Conservation (phyloP, 23 tunicate species). For the Halocynthia roretzi region DNA sequence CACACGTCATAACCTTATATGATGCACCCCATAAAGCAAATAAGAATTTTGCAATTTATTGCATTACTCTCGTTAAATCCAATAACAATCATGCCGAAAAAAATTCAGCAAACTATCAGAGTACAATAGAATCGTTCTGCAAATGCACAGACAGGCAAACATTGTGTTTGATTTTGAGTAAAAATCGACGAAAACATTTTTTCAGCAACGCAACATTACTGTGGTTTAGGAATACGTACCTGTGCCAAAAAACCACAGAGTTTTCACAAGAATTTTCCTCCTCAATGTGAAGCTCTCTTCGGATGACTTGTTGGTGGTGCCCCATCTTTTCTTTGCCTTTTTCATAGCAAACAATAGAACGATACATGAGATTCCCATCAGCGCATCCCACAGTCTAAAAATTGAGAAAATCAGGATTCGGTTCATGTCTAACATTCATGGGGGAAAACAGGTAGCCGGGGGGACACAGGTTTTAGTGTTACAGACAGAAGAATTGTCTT, state of each 20-base stretch:
- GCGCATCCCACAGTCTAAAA: constrained; percentile 48
- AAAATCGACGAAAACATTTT: not conserved
- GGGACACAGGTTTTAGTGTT: too few relatives aligned
- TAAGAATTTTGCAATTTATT: too few relatives aligned
- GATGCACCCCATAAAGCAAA: too few relatives aligned
- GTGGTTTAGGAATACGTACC: constrained; percentile 11
- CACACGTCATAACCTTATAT: too few relatives aligned
- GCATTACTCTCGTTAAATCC: too few relatives aligned
- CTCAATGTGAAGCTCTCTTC: constrained; percentile 7
- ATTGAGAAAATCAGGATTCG: not conserved
- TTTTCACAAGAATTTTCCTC: constrained; percentile 15
- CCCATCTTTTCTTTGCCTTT: constrained; percentile 50
- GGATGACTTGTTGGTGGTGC: constrained; percentile 33
- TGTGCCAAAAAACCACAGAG: constrained; percentile 65
- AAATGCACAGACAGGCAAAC: not conserved
- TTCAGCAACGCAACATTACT: not conserved
- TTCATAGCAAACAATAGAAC: constrained; percentile 40
- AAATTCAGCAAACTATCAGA: too few relatives aligned
- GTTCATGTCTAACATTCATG: too few relatives aligned
- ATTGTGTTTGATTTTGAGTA: not conserved
- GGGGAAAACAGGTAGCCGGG: too few relatives aligned
- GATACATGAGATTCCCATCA: constrained; percentile 59
- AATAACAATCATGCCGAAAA: too few relatives aligned
- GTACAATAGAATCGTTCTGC: too few relatives aligned
- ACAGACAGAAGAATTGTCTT: too few relatives aligned